Conservation (phyloP, 30 jellyfish, hydroid and myxozoan genomes). For the Pelagia noctiluca region DNA sequence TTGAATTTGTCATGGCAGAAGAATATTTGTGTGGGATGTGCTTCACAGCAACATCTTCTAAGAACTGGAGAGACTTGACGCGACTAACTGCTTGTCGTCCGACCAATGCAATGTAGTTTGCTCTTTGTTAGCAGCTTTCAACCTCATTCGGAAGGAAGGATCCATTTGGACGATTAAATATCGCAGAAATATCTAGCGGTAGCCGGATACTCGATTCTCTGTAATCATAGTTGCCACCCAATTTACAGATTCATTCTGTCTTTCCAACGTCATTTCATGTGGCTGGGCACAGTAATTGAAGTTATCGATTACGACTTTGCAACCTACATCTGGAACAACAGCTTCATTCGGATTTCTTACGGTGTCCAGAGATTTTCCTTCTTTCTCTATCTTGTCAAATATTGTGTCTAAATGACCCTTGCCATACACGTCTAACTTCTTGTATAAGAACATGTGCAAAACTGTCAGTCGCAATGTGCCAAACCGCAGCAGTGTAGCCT, state of each 20-base stretch:
- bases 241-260: background rate
- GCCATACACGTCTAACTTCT: conserved; percentile 20
- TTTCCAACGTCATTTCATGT: background rate
- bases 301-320: conserved; percentile 10
- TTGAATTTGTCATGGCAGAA: background rate
- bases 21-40: conserved; percentile 2
- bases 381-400: background rate
- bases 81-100: conserved; percentile 3
- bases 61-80: background rate
- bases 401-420: conserved; percentile 23
- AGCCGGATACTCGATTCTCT: conserved; percentile 3
- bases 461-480: conserved; percentile 32
- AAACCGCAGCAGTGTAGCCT: conserved; percentile 52
- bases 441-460: conserved; percentile 22
- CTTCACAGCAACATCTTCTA: conserved; percentile 5
- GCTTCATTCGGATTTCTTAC: background rate
- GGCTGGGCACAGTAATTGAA: conserved; percentile 1
- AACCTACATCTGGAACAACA: conserved; percentile 8
- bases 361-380: conserved; percentile 8
- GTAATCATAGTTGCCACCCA: conserved; percentile 4
- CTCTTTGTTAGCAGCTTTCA: conserved; percentile 2
- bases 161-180: background rate
- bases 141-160: conserved; percentile 8
- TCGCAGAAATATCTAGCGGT: background rate
- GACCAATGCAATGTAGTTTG: background rate